Evolutionary conservation across 2,113 vertebrate genomes (phyloP).

Genomic region (Potamarius usumacintae): DNA sequence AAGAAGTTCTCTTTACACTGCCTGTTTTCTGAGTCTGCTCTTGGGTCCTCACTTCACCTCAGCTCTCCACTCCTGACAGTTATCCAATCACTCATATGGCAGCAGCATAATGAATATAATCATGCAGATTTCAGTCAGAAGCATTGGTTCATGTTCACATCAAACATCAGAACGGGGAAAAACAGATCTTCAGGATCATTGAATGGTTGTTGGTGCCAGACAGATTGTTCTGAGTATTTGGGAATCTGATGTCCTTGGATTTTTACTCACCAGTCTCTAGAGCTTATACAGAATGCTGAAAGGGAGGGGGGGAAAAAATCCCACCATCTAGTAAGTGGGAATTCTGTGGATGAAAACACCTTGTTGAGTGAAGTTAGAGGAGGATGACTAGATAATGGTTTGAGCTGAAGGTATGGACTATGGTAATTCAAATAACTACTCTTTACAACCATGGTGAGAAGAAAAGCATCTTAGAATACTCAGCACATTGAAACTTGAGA

Average conservation of each 20-base stretch:
- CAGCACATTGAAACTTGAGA: neutral
- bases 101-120: neutral
- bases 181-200: no score
- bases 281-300: no score
- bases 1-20: no score
- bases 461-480: neutral
- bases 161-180: no score
- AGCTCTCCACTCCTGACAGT: no score
- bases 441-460: neutral
- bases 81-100: no score
- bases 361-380: neutral
- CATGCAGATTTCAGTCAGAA: neutral
- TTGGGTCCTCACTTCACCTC: no score
- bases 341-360: neutral
- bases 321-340: neutral
- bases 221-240: neutral
- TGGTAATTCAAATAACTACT: neutral
- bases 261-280: neutral
- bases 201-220: neutral
- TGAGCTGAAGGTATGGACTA: neutral
- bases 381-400: no score
- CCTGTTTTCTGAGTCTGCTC: no score
- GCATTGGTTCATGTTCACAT: no score
- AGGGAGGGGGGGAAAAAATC: no score
- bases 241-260: neutral